Evolutionary conservation across 2,888 invertebrate species (phyloP).

Genomic region (Erebia ligea): DNA sequence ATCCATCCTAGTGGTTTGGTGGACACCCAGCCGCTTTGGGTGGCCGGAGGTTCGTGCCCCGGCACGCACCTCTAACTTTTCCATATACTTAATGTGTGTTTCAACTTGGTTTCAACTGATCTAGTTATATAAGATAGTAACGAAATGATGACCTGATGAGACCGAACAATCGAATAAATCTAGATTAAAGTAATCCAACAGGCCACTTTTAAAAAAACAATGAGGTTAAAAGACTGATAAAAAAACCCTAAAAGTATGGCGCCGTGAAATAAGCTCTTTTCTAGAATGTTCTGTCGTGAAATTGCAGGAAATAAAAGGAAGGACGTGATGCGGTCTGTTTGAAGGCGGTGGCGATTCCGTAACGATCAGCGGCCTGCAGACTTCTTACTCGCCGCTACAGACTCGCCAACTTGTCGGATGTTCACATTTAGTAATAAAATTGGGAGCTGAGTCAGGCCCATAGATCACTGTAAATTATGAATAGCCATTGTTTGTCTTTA

Average conservation of each 20-base stretch:
- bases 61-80: too few relatives aligned
- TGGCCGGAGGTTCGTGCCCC: too few relatives aligned
- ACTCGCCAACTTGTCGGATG: background rate
- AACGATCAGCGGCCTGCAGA: background rate
- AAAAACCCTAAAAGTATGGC: background rate
- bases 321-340: conserved; percentile 6
- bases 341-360: conserved; percentile 14
- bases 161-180: too few relatives aligned
- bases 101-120: too few relatives aligned
- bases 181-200: too few relatives aligned
- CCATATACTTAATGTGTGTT: too few relatives aligned
- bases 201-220: background rate
- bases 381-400: background rate
- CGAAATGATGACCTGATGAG: too few relatives aligned
- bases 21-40: too few relatives aligned
- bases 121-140: too few relatives aligned
- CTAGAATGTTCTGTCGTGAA: background rate
- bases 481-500: too few relatives aligned
- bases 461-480: too few relatives aligned
- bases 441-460: background rate
- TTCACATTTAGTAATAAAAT: background rate
- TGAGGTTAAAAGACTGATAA: background rate
- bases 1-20: too few relatives aligned
- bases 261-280: conserved; percentile 1
- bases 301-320: conserved; percentile 13